phyloP scores from a whole-genome alignment of 2,113 vertebrate genomes.

The Varanus komodoensis region DNA sequence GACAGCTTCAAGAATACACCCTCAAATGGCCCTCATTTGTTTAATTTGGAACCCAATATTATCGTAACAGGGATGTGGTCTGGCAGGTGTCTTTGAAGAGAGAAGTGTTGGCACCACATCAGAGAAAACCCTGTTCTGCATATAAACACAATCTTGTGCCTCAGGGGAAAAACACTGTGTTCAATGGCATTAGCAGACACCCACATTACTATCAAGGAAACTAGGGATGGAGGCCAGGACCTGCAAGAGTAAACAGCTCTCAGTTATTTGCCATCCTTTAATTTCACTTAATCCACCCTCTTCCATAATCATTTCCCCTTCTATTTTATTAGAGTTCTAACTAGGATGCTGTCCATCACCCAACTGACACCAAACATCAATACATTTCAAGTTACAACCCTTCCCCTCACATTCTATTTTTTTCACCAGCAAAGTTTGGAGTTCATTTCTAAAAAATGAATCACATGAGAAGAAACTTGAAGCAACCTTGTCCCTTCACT shows the following conservation, averaged over 20 bases:
- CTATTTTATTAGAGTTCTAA: background rate
- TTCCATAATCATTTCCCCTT: background rate
- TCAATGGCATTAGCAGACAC: background rate
- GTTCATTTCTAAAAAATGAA: background rate
- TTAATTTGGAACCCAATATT: background rate
- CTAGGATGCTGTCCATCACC: background rate
- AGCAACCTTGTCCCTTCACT: background rate
- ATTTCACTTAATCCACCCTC: background rate
- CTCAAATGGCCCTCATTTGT: background rate
- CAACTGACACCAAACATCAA: background rate
- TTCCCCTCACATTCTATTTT: background rate
- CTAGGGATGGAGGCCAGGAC: background rate
- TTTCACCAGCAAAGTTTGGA: background rate
- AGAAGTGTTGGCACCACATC: background rate
- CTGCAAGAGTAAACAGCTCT: background rate
- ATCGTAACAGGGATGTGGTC: background rate
- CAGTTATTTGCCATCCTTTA: background rate
- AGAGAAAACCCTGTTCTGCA: background rate
- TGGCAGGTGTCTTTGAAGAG: background rate
- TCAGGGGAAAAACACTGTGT: background rate
- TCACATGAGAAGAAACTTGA: background rate
- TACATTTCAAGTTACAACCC: background rate
- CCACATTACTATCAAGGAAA: background rate
- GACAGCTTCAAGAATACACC: background rate
- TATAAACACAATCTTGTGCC: background rate